Base-by-base conservation (phyloP, 2,113 vertebrate genomes). In the Eretmochelys imbricata region DNA sequence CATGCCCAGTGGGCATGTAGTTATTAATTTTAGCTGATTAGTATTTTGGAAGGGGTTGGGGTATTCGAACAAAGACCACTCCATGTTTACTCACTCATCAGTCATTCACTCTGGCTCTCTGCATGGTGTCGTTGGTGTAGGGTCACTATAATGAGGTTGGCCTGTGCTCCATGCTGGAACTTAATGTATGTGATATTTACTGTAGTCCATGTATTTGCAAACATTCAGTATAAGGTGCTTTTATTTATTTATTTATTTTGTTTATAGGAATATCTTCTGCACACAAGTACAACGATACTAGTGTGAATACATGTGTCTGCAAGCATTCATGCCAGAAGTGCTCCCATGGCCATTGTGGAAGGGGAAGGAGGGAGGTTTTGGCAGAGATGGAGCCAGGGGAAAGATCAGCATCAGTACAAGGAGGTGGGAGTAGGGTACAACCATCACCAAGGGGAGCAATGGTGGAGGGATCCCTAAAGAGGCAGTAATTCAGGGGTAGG, bases 211-310 rank as follows among this genome's bases (percentile, higher is more conserved):
- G 20, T 42, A 13, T 62, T 75, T 85, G 31, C 24, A 54, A 79
- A 27, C 7, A 57, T 31, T 75, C 53, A 29, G 54, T 84, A 84
- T 50, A 31, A 2, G 27, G 11, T 46, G 48, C 42, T 76, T 51
- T 3, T 27, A 46, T 82, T 13, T 54, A 22, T 54, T 54, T 27
- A 31, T 83, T 72, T 72, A 42, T 75, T 75, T 72, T 72, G 24
- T 75, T 75, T 48, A 38, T 72, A 7, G 24, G 13, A 78, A 25
- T 78, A 5, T 49, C 19, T 88, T 12, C 11, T 76, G 24, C 27
- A 55, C 1, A 2, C 0, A 1, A 50, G 3, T 4, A 29, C 13
- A 5, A 3, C 0, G 0, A 5, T 10, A 1, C 19, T 6, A 20
- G 46, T 9, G 62, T 38, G 76, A 79, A n/a, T 46, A 72, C 7